A percentile compares a stretch with the other conserved stretches of the same genome.
Conservation (phyloP, 2,797 vertebrate genomes). For the Leptoclinus maculatus region DNA sequence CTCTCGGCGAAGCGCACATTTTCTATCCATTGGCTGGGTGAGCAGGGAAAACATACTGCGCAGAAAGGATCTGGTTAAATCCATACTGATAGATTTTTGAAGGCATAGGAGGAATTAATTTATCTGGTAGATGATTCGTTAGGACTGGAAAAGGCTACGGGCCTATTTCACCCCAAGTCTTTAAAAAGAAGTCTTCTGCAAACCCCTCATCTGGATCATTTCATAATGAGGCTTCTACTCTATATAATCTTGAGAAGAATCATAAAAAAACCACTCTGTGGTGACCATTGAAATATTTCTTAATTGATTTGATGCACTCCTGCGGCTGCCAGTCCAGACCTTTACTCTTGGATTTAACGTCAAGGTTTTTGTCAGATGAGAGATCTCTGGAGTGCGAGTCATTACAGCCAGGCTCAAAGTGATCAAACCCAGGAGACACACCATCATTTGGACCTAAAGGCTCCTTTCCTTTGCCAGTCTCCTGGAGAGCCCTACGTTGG, state of each 20-base stretch:
- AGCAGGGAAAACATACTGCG: conserved; percentile 38
- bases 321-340: conserved; percentile 24
- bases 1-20: conserved; percentile 34
- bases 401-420: conserved; percentile 39
- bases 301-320: conserved; percentile 56
- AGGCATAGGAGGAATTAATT: conserved; percentile 39
- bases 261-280: conserved; percentile 17
- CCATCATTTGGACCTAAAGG: conserved; percentile 61
- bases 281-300: conserved; percentile 32
- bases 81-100: conserved; percentile 47
- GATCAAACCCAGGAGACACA: conserved; percentile 51
- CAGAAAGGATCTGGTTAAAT: conserved; percentile 40
- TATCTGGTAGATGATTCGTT: conserved; percentile 54
- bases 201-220: conserved; percentile 43
- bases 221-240: conserved; percentile 23
- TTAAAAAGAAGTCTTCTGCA: conserved; percentile 19
- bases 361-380: conserved; percentile 43
- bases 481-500: conserved; percentile 38
- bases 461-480: conserved; percentile 60
- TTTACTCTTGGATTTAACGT: conserved; percentile 44
- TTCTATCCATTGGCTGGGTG: conserved; percentile 21
- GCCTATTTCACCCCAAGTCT: conserved; percentile 32
- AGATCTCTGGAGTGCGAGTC: conserved; percentile 37
- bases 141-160: conserved; percentile 31
- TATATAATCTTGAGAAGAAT: conserved; percentile 24